Evolutionary conservation across 2,888 invertebrate genomes (phyloP), one percentile per base, ranked within the genome.

Genomic region (Drosophila barbarae): DNA sequence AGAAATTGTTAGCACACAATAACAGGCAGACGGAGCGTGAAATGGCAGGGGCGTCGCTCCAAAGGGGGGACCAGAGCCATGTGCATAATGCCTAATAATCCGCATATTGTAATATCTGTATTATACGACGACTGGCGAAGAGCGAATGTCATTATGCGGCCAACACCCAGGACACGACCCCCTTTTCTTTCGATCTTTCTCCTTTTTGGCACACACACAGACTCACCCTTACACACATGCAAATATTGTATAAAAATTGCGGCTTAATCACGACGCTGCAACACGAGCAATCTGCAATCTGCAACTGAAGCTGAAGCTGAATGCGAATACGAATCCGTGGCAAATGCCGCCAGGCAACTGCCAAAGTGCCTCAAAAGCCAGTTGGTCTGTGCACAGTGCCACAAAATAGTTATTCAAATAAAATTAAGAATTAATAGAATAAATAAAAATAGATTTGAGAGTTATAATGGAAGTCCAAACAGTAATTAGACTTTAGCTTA

Each of bases 81-180:
- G 70, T 70, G 73, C 75, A 73, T 84, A 79, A 81, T 84, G 71
- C 79, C 79, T 81, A 78, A 81, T 81, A 84, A 81, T 84, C 81
- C 84, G 81, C 73, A 81, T 78, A 84, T 84, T 81, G 81, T 80
- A 73, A 77, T 83, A 80, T 79, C 83, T 79, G 76, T 76, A 80
- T 79, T 79, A 77, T 80, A 76, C 49, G 58, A 65, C 65, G 73
- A 67, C 46, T 79, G 72, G 74, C 82, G 69, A 75, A 65, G 57
- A 73, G 44, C 77, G 80, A 77, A 79, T 82, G 74, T 70, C 76
- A 83, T 83, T 78, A 83, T 80, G 63, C 68, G 66, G 69, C 70
- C 64, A 54, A 58, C 58, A 64, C 61, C 42, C 23, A 15, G 51
- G 49, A 34, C 67, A 54, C 55, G 38, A 49, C 53, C 64, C n/a